These are phyloP conservation scores for Phalacrocorax carbo DNA, from an alignment of 2,113 vertebrate species.

Conservation along the genomic window DNA sequence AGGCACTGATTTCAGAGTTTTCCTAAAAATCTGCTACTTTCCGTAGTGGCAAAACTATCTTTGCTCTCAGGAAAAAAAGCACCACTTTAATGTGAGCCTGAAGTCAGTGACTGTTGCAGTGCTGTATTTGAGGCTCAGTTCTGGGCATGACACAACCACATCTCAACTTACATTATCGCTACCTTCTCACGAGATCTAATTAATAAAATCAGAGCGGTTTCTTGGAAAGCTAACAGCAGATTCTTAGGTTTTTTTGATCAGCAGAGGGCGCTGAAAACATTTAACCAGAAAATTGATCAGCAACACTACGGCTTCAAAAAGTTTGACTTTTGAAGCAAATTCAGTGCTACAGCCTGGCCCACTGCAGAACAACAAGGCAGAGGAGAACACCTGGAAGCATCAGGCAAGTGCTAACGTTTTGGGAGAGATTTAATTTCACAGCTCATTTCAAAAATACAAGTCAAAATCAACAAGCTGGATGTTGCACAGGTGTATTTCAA, in stretches of 20 bases:
- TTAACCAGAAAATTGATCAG: rapidly evolving
- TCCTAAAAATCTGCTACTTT: neutral
- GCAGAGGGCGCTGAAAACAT: constrained; percentile 47
- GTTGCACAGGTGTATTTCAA: neutral
- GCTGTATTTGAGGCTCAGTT: rapidly evolving
- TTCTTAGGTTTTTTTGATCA: neutral
- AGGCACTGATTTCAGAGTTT: neutral
- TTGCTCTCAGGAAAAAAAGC: rapidly evolving
- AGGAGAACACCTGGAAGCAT: neutral
- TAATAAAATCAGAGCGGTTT: rapidly evolving
- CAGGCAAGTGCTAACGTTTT: rapidly evolving
- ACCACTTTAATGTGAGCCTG: rapidly evolving
- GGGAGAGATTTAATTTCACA: neutral
- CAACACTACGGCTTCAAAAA: rapidly evolving
- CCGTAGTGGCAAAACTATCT: neutral
- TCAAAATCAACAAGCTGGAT: neutral
- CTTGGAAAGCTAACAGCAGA: neutral
- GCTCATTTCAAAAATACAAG: neutral
- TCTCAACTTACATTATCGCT: rapidly evolving
- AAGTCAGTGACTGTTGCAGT: rapidly evolving
- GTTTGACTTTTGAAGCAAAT: neutral
- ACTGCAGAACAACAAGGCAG: rapidly evolving
- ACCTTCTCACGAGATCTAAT: neutral
- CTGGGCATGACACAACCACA: rapidly evolving
- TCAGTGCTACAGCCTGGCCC: too few species aligned